Conservation (phyloP, 2,113 vertebrate species). For the Polypterus bichir region DNA sequence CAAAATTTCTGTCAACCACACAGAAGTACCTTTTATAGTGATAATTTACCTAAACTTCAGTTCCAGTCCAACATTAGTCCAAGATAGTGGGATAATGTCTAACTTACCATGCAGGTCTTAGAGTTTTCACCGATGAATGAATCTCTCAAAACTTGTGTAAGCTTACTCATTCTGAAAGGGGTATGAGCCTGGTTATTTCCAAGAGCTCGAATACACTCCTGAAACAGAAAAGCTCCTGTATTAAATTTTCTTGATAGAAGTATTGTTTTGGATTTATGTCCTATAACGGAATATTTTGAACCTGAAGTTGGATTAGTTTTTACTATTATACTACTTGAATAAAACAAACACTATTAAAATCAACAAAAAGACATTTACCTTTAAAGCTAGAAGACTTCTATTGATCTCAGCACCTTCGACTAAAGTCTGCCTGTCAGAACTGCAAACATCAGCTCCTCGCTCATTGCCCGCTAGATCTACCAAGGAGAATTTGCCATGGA, state of each 20-base stretch:
- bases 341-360: too few species aligned
- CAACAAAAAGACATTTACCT: constrained; percentile 48
- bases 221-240: background rate
- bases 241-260: too few species aligned
- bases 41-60: background rate
- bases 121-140: constrained; percentile 93
- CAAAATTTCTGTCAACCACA: background rate
- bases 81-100: too few species aligned
- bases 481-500: constrained; percentile 86
- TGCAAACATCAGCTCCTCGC: constrained; percentile 75
- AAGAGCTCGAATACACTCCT: constrained; percentile 95
- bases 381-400: constrained; percentile 85
- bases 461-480: constrained; percentile 95
- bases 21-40: background rate
- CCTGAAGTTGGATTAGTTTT: too few species aligned
- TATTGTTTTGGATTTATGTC: too few species aligned
- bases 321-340: too few species aligned
- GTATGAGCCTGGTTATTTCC: constrained; percentile 89
- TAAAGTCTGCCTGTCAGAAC: constrained; percentile 73
- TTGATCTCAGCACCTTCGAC: constrained; percentile 93
- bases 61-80: background rate
- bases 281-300: too few species aligned
- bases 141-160: constrained; percentile 89
- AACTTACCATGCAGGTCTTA: constrained; percentile 84
- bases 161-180: constrained; percentile 89